Conservation (phyloP, 2,888 invertebrate species). For the Spatulosminthurus flaviceps region DNA sequence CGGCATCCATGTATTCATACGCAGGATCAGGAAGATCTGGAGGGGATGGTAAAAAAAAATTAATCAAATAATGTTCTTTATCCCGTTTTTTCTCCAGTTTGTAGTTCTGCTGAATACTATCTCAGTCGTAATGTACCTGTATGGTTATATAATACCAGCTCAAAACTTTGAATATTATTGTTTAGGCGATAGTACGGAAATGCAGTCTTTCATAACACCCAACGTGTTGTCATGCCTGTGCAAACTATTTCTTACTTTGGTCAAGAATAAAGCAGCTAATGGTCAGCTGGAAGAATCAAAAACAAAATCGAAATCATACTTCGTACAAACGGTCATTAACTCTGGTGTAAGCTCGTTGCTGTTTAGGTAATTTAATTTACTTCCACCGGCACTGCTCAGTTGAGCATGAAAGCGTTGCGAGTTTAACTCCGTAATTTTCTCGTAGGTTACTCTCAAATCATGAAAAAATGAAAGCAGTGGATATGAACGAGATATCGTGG, state of each 20-base stretch:
- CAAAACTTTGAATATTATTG: neutral
- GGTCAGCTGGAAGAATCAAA: neutral
- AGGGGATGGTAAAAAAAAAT: conserved; percentile 31
- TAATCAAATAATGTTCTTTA: no score
- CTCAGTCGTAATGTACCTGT: no score
- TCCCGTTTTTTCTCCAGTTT: no score
- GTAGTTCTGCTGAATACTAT: no score
- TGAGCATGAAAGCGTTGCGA: no score
- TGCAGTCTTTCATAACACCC: conserved; percentile 52
- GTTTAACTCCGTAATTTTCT: neutral
- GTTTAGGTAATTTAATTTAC: conserved; percentile 49
- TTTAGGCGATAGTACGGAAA: neutral
- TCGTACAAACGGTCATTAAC: conserved; percentile 43
- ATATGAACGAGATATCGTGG: conserved; percentile 53
- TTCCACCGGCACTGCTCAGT: conserved; percentile 5
- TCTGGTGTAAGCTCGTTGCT: conserved; percentile 55
- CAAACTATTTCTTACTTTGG: conserved; percentile 49
- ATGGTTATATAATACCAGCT: no score
- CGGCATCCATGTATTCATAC: conserved; percentile 28
- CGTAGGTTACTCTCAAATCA: conserved; percentile 51
- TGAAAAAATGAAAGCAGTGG: conserved; percentile 33
- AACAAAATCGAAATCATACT: conserved; percentile 1
- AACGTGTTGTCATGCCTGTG: conserved; percentile 50
- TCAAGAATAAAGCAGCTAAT: conserved; percentile 33
- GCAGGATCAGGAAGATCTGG: conserved; percentile 24